Evolutionary conservation across 2,888 invertebrate species (phyloP), one percentile per base, ranked within the genome.

Genomic region (Eupithecia subfuscata): DNA sequence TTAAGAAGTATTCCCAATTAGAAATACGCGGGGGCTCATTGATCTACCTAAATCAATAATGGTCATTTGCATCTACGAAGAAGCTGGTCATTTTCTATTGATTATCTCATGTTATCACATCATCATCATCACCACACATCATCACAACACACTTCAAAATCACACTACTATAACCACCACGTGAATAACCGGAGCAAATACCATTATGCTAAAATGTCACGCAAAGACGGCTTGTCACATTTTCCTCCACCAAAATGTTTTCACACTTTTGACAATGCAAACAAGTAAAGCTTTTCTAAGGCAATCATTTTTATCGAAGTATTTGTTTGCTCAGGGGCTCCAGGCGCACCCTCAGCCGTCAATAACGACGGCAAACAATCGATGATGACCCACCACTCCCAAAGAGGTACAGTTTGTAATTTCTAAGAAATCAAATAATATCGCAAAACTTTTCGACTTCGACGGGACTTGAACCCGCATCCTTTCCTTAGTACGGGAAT

Each of bases 291-390:
- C 60, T 52, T 22, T 80, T 80, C 69, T 75, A 78, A 82, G 81
- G 79, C 79, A 83, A 85, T 82, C 80, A 81, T 77, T 82, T 81
- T 82, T 79, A 80, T 77, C 76, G 75, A 78, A 83, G 83, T 82
- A 82, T 83, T 81, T 79, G 79, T 80, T 75, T 75, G 82, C 72
- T 80, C 83, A 78, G 79, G 77, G 77, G 75, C 63, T 75, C 68
- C 64, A 72, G 78, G 71, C 78, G 34, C 77, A 77, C 85, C 82
- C 86, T 84, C 87, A 75, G 89, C 87, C 88, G 85, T 84, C 82
- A 90, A 87, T 88, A 90, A 90, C 89, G 88, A 89, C 89, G 80
- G 84, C 83, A 89, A 89, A 89, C 89, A 90, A 89, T 89, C 86
- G 85, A 88, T 88, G 90, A 90, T 90, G 85, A 88, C 90, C 84